phyloP scores from a whole-genome alignment of 2,797 vertebrate species.

The Echiichthys vipera region DNA sequence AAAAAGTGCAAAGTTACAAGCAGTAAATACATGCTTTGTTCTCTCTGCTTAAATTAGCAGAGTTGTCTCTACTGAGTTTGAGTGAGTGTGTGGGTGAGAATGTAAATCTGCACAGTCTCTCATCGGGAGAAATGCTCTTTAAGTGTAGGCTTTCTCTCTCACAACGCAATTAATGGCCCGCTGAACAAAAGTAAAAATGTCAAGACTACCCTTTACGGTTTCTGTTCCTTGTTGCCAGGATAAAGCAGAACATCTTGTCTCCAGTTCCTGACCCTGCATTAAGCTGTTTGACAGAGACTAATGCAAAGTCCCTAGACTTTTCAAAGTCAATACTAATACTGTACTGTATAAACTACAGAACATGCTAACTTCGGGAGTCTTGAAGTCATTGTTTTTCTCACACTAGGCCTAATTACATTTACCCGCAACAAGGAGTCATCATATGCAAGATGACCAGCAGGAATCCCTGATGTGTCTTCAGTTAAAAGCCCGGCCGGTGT shows the following conservation, averaged over 20 bases:
- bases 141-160: neutral
- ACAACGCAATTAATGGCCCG: neutral
- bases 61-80: neutral
- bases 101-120: neutral
- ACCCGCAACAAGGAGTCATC: too few relatives aligned
- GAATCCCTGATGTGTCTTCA: neutral
- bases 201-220: neutral
- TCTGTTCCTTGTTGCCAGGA: slow-evolving; percentile 18
- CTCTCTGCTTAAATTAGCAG: neutral
- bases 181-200: neutral
- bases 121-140: neutral
- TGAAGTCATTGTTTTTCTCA: too few relatives aligned
- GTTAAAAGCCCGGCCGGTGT: too few relatives aligned
- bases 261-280: slow-evolving; percentile 43
- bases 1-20: neutral
- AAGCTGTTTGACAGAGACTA: slow-evolving; percentile 33
- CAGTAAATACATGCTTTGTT: neutral
- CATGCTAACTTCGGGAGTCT: too few relatives aligned
- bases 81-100: neutral
- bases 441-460: too few relatives aligned
- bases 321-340: too few relatives aligned
- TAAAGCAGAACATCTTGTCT: slow-evolving; percentile 40
- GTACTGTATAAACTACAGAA: too few relatives aligned
- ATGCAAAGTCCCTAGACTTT: too few relatives aligned
- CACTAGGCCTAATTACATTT: too few relatives aligned